phyloP scores from a whole-genome alignment of 2,113 vertebrate species.

The Pao palembangensis region DNA sequence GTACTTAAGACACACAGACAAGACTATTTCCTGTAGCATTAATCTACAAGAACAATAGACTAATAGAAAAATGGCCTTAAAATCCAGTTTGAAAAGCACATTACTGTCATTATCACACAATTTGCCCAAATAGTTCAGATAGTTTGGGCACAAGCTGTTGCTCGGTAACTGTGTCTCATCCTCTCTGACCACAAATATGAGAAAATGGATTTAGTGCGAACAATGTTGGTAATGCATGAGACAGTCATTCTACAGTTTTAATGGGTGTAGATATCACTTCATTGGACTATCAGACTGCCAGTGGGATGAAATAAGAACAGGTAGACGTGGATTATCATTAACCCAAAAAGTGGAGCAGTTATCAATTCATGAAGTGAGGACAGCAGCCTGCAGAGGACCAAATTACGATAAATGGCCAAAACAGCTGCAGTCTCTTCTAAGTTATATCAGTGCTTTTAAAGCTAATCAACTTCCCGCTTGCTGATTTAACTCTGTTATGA shows the following conservation, averaged over 20 bases:
- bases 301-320: neutral
- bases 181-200: too few species aligned
- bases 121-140: neutral
- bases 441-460: neutral
- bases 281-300: neutral
- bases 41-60: too few species aligned
- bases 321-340: neutral
- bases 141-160: neutral
- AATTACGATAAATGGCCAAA: neutral
- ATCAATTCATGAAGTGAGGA: too few species aligned
- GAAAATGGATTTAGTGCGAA: slow-evolving; percentile 1
- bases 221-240: neutral
- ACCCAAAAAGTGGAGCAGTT: too few species aligned
- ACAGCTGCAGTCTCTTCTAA: too few species aligned
- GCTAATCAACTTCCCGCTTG: neutral
- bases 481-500: neutral
- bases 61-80: too few species aligned
- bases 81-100: too few species aligned
- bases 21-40: too few species aligned
- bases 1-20: too few species aligned
- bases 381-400: neutral
- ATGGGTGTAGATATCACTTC: slow-evolving; percentile 3
- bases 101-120: too few species aligned
- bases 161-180: neutral
- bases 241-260: neutral